These are phyloP conservation scores for Nymphalis io DNA, from an alignment of 1,140 invertebrate species.

Conservation along the genomic window DNA sequence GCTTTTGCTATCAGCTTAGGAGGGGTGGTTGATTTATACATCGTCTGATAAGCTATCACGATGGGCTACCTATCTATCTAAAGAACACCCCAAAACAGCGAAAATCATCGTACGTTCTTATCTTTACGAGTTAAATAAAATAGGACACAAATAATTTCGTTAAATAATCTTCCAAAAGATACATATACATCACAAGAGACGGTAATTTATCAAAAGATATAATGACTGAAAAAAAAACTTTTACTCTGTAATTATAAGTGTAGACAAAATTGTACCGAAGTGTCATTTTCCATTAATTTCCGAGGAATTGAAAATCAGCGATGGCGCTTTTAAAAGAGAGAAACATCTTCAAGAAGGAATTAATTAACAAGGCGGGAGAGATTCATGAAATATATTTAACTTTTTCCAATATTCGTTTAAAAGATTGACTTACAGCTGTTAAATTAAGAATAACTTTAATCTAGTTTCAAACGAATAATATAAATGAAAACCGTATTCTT, in stretches of 20 bases:
- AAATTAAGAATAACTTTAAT: background rate
- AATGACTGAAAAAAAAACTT: background rate
- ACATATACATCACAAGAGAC: background rate
- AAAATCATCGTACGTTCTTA: conserved; percentile 54
- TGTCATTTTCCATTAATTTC: conserved; percentile 5
- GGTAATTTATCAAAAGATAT: background rate
- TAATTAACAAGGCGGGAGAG: conserved; percentile 9
- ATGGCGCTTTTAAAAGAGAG: conserved; percentile 15
- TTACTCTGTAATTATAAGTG: conserved; percentile 1
- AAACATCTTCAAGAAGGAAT: conserved; percentile 10
- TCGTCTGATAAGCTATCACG: conserved; percentile 55
- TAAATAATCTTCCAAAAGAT: conserved; percentile 41
- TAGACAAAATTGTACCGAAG: background rate
- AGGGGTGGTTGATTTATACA: conserved; percentile 75
- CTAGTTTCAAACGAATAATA: background rate
- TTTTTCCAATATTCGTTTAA: conserved; percentile 6
- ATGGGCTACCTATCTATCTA: conserved; percentile 44
- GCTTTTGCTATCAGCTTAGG: conserved; percentile 62
- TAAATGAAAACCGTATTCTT: background rate
- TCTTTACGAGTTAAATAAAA: conserved; percentile 53
- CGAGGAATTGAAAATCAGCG: conserved; percentile 22
- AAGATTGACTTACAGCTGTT: conserved; percentile 1
- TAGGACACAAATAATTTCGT: conserved; percentile 37
- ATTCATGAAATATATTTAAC: conserved; percentile 15
- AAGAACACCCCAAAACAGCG: conserved; percentile 42